phyloP scores from a whole-genome alignment of 2,888 invertebrate genomes.

The Abscondita cerata region DNA sequence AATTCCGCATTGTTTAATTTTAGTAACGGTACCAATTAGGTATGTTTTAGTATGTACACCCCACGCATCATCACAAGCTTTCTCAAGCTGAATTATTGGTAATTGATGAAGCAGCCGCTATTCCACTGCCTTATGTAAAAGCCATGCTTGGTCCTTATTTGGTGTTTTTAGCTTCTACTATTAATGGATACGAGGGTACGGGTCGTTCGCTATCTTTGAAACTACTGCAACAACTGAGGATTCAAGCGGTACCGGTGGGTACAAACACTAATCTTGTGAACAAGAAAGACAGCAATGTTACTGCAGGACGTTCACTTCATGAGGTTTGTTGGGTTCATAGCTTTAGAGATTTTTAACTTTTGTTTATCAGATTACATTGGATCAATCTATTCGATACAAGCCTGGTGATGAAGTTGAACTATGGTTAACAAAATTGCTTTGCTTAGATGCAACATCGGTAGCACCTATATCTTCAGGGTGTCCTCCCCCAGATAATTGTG shows the following conservation, averaged over 20 bases:
- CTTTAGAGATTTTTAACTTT: no score
- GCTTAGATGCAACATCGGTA: conserved; percentile 83
- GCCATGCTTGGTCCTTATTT: conserved; percentile 89
- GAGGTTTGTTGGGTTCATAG: conserved; percentile 62
- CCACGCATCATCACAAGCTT: conserved; percentile 86
- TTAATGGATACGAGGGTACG: conserved; percentile 98
- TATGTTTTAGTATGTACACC: conserved; percentile 84
- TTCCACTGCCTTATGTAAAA: conserved; percentile 92
- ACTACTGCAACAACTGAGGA: conserved; percentile 85
- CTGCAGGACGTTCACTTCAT: conserved; percentile 63
- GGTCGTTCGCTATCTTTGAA: conserved; percentile 95
- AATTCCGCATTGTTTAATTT: conserved; percentile 31
- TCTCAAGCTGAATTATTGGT: conserved; percentile 94
- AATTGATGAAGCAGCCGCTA: conserved; percentile 99
- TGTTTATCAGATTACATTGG: conserved; percentile 71
- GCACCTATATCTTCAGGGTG: conserved; percentile 77
- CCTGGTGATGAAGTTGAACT: conserved; percentile 84
- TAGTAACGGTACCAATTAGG: no score
- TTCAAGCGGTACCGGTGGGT: conserved; percentile 65
- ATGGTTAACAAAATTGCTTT: conserved; percentile 92
- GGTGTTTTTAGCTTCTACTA: conserved; percentile 94
- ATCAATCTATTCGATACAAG: conserved; percentile 95
- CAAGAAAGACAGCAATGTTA: conserved; percentile 57
- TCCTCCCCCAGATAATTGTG: conserved; percentile 88
- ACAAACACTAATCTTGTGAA: conserved; percentile 60